phyloP scores from a whole-genome alignment of 2,888 invertebrate genomes.

The Omphaloscelis lunosa region DNA sequence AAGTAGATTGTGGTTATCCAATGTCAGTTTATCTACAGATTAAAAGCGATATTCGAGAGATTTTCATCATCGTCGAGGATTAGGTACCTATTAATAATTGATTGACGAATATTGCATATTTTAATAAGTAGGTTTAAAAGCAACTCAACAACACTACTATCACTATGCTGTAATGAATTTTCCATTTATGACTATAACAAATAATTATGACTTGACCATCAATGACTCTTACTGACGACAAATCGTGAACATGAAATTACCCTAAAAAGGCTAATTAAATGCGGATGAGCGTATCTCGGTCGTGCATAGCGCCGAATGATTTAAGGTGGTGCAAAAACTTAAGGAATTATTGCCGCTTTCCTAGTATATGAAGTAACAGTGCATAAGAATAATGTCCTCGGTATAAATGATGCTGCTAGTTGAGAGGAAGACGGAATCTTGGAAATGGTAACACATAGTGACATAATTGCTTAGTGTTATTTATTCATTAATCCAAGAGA shows the following conservation, averaged over 20 bases:
- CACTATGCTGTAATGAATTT: too few relatives aligned
- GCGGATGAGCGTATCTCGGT: constrained; percentile 70
- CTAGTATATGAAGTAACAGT: constrained; percentile 62
- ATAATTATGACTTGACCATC: background rate
- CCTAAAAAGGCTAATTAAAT: constrained; percentile 76
- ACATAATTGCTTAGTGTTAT: constrained; percentile 53
- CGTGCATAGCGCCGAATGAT: constrained; percentile 78
- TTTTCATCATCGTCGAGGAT: background rate
- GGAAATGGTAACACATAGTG: constrained; percentile 52
- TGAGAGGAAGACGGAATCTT: constrained; percentile 56
- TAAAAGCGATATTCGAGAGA: background rate
- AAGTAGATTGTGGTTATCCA: background rate
- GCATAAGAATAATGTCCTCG: constrained; percentile 56
- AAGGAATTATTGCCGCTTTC: constrained; percentile 77
- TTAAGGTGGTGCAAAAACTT: constrained; percentile 79
- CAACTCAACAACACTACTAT: too few relatives aligned
- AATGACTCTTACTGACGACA: background rate
- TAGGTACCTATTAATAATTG: background rate
- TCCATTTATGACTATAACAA: too few relatives aligned
- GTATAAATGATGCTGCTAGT: constrained; percentile 34
- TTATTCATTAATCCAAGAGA: constrained; percentile 39
- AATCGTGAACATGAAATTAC: constrained; percentile 43
- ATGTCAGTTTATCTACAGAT: too few relatives aligned
- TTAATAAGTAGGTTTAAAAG: background rate
- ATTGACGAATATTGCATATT: background rate